These are phyloP conservation scores for Notolabrus celidotus DNA, from an alignment of 2,797 vertebrate species.

Conservation along the genomic window DNA sequence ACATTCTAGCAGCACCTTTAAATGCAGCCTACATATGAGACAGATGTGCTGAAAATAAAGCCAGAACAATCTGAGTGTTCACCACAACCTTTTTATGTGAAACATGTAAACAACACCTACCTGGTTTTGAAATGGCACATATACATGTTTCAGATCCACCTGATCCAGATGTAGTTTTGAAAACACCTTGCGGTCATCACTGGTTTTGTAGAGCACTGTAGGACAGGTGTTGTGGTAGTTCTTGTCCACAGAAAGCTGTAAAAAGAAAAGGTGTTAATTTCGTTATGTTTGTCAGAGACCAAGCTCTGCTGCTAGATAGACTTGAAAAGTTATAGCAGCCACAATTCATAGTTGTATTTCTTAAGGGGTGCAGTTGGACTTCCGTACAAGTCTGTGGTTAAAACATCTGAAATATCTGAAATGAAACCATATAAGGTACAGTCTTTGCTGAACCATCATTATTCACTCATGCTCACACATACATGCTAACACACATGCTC, in stretches of 20 bases:
- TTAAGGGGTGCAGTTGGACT: not conserved
- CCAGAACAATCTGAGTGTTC: too few species aligned
- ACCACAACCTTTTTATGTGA: too few species aligned
- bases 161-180: slow-evolving; percentile 73
- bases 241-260: slow-evolving; percentile 79
- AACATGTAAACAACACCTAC: slow-evolving; percentile 49
- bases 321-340: too few species aligned
- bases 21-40: not conserved
- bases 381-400: not conserved
- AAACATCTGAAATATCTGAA: not conserved
- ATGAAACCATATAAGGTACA: too few species aligned
- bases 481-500: too few species aligned
- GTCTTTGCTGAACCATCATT: too few species aligned
- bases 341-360: not conserved
- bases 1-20: not conserved
- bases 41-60: not conserved
- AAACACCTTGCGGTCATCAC: slow-evolving; percentile 65
- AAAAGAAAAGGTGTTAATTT: not conserved
- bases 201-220: slow-evolving; percentile 72
- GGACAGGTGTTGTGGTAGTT: slow-evolving; percentile 63
- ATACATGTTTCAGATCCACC: slow-evolving; percentile 69
- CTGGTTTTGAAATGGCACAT: slow-evolving; percentile 71
- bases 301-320: not conserved
- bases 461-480: too few species aligned
- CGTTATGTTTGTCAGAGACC: not conserved